Percentiles rank a stretch among this genome's conserved stretches.
Evolutionary conservation across 2,797 vertebrate genomes (phyloP).

Genomic region (Siniperca undulata): DNA sequence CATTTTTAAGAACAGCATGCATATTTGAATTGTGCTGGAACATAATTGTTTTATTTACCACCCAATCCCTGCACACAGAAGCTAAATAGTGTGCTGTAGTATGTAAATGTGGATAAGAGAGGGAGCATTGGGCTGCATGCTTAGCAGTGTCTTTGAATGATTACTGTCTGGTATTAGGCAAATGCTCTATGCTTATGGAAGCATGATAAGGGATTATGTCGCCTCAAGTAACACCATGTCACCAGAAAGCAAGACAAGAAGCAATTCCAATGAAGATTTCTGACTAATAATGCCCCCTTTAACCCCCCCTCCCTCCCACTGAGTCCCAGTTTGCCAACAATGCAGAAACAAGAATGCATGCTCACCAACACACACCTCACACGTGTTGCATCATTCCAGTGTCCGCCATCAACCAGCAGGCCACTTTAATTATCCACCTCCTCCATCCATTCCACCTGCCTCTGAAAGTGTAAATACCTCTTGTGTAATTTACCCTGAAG

Average conservation of each 20-base stretch:
- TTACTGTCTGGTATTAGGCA: conserved; percentile 74
- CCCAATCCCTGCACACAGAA: conserved; percentile 11
- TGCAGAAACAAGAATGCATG: conserved; percentile 9
- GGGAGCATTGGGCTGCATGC: conserved; percentile 48
- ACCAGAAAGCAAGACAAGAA: conserved; percentile 67
- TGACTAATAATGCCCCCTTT: conserved; percentile 47
- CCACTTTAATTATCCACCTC: conserved; percentile 58
- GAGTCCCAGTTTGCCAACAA: conserved; percentile 12
- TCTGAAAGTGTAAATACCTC: conserved; percentile 74
- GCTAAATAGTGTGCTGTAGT: conserved; percentile 35
- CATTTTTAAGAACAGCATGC: conserved; percentile 15
- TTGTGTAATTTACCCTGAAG: conserved; percentile 70
- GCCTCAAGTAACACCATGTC: conserved; percentile 65
- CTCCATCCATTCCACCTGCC: conserved; percentile 26
- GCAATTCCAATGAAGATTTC: conserved; percentile 56
- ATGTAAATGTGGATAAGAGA: conserved; percentile 65
- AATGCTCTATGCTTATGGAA: conserved; percentile 67
- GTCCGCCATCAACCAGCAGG: conserved; percentile 37
- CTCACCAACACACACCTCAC: neutral
- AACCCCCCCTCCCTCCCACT: neutral
- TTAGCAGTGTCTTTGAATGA: conserved; percentile 71
- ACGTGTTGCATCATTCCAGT: conserved; percentile 6
- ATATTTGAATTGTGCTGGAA: conserved; percentile 38
- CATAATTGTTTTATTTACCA: conserved; percentile 52
- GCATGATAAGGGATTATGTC: conserved; percentile 75